Evolutionary conservation across 2,797 vertebrate genomes (phyloP).

Genomic region (Carduelis carduelis): DNA sequence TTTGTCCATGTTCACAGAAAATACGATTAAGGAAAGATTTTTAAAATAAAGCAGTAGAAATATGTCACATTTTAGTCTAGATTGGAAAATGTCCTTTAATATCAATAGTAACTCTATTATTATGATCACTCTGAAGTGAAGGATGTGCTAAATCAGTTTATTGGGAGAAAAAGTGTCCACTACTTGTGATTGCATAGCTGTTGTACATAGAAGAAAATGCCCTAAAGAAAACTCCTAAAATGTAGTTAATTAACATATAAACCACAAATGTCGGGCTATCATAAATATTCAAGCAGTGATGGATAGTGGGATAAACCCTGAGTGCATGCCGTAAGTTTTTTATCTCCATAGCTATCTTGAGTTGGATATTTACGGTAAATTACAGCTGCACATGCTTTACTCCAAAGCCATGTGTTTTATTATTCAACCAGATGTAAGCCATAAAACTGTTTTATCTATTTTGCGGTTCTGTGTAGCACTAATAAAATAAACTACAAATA

Average conservation of each 20-base stretch:
- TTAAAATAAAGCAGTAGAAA: background rate
- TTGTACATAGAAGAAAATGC: conserved; percentile 19
- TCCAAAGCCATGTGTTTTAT: conserved; percentile 74
- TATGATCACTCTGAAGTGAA: background rate
- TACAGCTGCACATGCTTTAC: conserved; percentile 73
- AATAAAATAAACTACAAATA: conserved; percentile 82
- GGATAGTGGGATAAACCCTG: conserved; percentile 45
- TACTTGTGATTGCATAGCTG: conserved; percentile 8
- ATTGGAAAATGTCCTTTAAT: background rate
- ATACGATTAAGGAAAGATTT: background rate
- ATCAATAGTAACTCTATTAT: background rate
- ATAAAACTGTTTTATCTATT: conserved; percentile 82
- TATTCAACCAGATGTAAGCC: conserved; percentile 78
- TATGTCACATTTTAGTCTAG: background rate
- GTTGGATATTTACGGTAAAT: conserved; percentile 75
- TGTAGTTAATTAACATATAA: conserved; percentile 66
- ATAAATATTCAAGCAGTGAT: conserved; percentile 57
- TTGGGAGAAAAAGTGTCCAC: background rate
- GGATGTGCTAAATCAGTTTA: background rate
- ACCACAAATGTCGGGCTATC: conserved; percentile 21
- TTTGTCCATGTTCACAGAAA: background rate
- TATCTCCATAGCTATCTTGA: conserved; percentile 56
- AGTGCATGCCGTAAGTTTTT: conserved; percentile 44
- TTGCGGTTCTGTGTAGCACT: conserved; percentile 72
- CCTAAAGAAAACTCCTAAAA: conserved; percentile 36